These are phyloP conservation scores for Drosophila maculinotata DNA, from an alignment of 2,888 invertebrate genomes.

Conservation along the genomic window DNA sequence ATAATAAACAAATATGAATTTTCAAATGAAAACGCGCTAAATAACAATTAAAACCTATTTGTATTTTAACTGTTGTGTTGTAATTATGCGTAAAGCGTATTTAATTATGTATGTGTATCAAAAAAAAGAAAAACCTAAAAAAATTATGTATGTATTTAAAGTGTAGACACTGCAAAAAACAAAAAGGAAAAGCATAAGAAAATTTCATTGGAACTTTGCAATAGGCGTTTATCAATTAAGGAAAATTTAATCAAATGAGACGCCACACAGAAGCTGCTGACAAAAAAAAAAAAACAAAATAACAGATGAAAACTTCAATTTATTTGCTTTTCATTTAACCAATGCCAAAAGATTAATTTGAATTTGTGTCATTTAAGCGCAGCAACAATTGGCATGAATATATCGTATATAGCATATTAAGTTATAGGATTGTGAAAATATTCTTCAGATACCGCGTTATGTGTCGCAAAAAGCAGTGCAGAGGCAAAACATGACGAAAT, in stretches of 20 bases:
- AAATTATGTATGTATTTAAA: constrained; percentile 57
- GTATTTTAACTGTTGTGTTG: constrained; percentile 82
- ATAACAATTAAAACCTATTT: constrained; percentile 63
- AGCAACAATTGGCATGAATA: constrained; percentile 48
- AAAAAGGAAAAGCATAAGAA: constrained; percentile 22
- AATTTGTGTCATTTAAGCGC: constrained; percentile 45
- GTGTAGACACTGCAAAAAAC: constrained; percentile 65
- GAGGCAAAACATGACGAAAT: constrained; percentile 75
- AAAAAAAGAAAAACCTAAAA: constrained; percentile 44
- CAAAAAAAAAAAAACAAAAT: constrained; percentile 38
- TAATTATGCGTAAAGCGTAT: constrained; percentile 77
- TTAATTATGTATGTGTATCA: constrained; percentile 78
- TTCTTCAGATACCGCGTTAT: constrained; percentile 48
- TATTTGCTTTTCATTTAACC: constrained; percentile 57
- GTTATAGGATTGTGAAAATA: constrained; percentile 52
- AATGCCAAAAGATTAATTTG: constrained; percentile 61
- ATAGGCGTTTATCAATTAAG: constrained; percentile 53
- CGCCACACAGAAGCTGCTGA: constrained; percentile 67
- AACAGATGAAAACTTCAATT: constrained; percentile 31
- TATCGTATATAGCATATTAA: constrained; percentile 47
- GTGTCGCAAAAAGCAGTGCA: constrained; percentile 42
- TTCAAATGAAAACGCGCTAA: constrained; percentile 57
- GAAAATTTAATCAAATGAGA: constrained; percentile 46
- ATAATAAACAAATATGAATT: constrained; percentile 42
- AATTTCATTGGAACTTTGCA: constrained; percentile 53